Percentiles rank a stretch among this genome's conserved stretches.
phyloP scores from a whole-genome alignment of 2,888 invertebrate genomes.

The Tachina grossa region DNA sequence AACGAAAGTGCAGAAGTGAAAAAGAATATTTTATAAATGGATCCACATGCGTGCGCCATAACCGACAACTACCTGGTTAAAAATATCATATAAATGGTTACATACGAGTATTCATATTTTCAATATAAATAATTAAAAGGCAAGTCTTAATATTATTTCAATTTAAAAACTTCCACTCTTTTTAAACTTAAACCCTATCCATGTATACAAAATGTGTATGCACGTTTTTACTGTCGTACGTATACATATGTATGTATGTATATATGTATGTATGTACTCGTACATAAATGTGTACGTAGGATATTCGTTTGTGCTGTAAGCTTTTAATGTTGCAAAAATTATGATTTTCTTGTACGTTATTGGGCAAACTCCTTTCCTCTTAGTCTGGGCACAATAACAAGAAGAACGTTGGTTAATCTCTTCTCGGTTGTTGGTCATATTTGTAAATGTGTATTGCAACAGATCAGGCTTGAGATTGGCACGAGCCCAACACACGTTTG shows the following conservation, averaged over 20 bases:
- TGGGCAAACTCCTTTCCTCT: constrained; percentile 25
- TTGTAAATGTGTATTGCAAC: constrained; percentile 32
- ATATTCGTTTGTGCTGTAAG: not conserved
- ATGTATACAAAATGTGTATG: too few species aligned
- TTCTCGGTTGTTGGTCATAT: constrained; percentile 21
- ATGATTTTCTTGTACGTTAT: constrained; percentile 21
- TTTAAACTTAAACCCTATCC: too few species aligned
- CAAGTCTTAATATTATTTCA: too few species aligned
- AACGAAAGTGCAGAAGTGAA: too few species aligned
- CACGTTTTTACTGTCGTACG: too few species aligned
- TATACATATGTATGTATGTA: not conserved
- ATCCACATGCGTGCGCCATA: too few species aligned
- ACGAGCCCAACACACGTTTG: constrained; percentile 81
- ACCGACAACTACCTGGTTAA: too few species aligned
- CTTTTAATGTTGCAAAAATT: not conserved
- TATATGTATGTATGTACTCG: not conserved
- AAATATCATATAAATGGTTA: too few species aligned
- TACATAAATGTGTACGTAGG: not conserved
- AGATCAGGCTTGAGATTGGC: constrained; percentile 72
- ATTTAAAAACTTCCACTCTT: too few species aligned
- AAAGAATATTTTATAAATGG: too few species aligned
- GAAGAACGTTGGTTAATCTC: constrained; percentile 33
- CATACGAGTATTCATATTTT: too few species aligned
- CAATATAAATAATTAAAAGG: too few species aligned
- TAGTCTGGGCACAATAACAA: constrained; percentile 8